These are phyloP conservation scores for Proteles cristata DNA, from an alignment of 2,113 vertebrate genomes.

Conservation along the genomic window DNA sequence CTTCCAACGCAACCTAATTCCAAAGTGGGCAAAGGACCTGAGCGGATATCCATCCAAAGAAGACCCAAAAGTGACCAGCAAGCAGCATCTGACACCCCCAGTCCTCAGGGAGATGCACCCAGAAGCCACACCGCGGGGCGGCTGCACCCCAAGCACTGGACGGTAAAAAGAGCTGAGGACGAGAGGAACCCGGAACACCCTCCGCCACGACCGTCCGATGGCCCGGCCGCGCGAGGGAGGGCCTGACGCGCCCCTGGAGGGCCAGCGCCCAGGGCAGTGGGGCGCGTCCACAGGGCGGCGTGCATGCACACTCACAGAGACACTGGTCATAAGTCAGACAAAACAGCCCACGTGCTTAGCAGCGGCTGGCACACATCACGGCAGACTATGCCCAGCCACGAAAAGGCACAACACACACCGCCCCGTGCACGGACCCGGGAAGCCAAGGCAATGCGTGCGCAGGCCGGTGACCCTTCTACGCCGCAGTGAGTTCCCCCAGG, in stretches of 20 bases:
- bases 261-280: neutral
- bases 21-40: too few relatives aligned
- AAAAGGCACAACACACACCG: neutral
- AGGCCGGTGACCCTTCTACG: neutral
- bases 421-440: neutral
- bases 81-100: rapidly evolving
- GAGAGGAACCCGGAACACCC: neutral
- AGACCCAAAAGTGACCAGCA: rapidly evolving
- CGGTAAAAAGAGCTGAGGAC: neutral
- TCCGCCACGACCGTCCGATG: neutral
- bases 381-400: neutral
- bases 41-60: neutral
- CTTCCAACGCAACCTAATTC: neutral
- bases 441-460: neutral
- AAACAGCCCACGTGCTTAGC: too few relatives aligned
- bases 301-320: neutral
- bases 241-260: neutral
- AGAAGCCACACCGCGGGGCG: neutral
- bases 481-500: neutral
- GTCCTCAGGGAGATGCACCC: neutral
- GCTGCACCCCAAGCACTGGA: too few relatives aligned
- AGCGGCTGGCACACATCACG: too few relatives aligned
- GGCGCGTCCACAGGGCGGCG: neutral
- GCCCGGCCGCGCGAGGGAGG: neutral
- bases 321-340: neutral